phyloP scores from a whole-genome alignment of 2,797 vertebrate species.

The Lacerta agilis region DNA sequence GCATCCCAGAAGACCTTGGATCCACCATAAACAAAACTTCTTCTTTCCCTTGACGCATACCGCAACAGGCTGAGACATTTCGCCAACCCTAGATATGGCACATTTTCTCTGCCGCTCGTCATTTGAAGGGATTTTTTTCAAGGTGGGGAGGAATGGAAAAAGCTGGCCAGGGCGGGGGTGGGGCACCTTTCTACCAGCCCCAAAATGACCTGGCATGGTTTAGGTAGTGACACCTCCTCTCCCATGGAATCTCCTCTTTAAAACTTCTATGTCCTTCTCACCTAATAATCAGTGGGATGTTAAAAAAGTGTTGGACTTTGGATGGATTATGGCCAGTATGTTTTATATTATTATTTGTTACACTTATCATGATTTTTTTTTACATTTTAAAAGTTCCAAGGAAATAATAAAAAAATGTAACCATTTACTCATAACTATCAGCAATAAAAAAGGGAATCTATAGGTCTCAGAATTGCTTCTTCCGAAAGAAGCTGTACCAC shows the following conservation, averaged over 20 bases:
- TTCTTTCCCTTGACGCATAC: background rate
- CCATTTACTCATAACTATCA: slow-evolving; percentile 53
- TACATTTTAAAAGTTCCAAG: slow-evolving; percentile 45
- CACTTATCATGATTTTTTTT: no score
- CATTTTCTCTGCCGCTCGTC: background rate
- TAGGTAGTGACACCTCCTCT: background rate
- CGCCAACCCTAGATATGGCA: background rate
- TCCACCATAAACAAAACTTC: background rate
- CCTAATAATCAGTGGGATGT: background rate
- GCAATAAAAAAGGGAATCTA: slow-evolving; percentile 34
- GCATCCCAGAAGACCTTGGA: background rate
- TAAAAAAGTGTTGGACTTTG: background rate
- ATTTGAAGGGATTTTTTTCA: background rate
- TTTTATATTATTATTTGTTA: background rate
- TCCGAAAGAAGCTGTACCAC: slow-evolving; percentile 49
- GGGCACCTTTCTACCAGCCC: background rate
- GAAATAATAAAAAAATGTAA: slow-evolving; percentile 40
- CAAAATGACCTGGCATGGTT: background rate
- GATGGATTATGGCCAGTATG: background rate
- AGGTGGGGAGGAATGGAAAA: background rate
- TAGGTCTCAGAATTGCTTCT: slow-evolving; percentile 50
- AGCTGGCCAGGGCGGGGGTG: background rate
- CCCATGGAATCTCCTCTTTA: background rate
- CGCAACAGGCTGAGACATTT: background rate
- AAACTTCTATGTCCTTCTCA: background rate